phyloP scores from a whole-genome alignment of 2,113 vertebrate genomes.

The Baryphthengus martii region DNA sequence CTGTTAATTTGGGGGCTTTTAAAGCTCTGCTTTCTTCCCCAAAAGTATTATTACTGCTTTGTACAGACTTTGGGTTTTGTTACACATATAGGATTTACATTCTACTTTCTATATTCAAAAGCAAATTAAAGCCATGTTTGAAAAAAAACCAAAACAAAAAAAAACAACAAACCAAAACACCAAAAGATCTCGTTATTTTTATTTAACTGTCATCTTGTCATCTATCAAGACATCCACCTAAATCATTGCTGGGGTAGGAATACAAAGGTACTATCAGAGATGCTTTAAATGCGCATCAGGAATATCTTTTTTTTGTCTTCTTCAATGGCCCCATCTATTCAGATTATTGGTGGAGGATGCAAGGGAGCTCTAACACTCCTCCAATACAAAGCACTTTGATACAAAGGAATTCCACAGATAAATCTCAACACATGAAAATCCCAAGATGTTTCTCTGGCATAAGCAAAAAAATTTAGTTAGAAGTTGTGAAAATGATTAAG shows the following conservation, averaged over 20 bases:
- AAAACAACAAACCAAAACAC: too few relatives aligned
- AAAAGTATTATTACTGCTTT: not conserved
- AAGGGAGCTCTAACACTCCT: not conserved
- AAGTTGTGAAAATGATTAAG: not conserved
- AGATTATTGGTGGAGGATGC: not conserved
- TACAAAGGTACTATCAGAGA: not conserved
- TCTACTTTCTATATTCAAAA: not conserved
- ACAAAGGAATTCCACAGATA: not conserved
- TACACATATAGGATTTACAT: not conserved
- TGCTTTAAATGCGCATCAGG: not conserved
- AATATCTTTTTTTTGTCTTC: not conserved
- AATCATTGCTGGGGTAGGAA: not conserved
- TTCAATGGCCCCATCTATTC: not conserved
- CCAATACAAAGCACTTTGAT: not conserved
- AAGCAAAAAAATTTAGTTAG: not conserved
- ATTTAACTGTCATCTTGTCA: not conserved
- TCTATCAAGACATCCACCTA: not conserved
- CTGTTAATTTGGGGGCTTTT: not conserved
- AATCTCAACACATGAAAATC: not conserved
- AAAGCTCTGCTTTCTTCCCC: not conserved
- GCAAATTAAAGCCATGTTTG: not conserved
- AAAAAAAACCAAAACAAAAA: not conserved
- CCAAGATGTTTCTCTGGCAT: not conserved
- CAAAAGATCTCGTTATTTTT: not conserved
- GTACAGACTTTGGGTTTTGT: not conserved